These are phyloP conservation scores for Exocentrus adspersus DNA, from an alignment of 2,888 invertebrate species.

Conservation along the genomic window DNA sequence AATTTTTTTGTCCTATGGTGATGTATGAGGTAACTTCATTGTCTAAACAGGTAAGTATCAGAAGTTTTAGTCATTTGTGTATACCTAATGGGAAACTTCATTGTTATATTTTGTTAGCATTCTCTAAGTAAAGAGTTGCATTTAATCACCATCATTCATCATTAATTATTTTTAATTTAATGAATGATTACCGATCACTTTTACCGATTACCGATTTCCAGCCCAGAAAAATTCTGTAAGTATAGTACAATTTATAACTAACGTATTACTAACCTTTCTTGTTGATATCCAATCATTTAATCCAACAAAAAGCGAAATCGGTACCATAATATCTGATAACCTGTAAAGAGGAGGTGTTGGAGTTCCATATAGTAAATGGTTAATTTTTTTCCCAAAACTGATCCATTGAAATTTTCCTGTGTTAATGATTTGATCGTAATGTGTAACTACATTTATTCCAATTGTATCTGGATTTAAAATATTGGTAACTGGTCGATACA, in stretches of 20 bases:
- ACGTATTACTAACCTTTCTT: constrained; percentile 19
- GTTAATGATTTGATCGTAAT: constrained; percentile 25
- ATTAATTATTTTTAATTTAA: no score
- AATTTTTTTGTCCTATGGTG: no score
- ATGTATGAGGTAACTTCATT: no score
- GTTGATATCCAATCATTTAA: constrained; percentile 33
- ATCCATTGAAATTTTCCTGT: constrained; percentile 24
- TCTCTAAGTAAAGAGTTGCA: no score
- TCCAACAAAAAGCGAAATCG: constrained; percentile 25
- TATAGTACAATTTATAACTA: background rate
- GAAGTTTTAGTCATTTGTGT: no score
- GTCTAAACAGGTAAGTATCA: no score
- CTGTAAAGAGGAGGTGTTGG: constrained; percentile 24
- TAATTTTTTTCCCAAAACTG: constrained; percentile 24
- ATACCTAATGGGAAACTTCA: no score
- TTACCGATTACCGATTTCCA: no score
- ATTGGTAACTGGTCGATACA: constrained; percentile 2
- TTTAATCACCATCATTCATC: no score
- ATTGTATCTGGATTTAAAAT: constrained; percentile 10
- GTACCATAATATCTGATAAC: constrained; percentile 27
- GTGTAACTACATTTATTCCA: constrained; percentile 12
- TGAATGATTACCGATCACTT: no score
- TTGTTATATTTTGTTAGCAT: no score
- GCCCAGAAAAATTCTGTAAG: no score
- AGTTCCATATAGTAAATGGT: constrained; percentile 27